Base-by-base conservation (phyloP, 2,888 invertebrate genomes). In the Zygaena filipendulae region DNA sequence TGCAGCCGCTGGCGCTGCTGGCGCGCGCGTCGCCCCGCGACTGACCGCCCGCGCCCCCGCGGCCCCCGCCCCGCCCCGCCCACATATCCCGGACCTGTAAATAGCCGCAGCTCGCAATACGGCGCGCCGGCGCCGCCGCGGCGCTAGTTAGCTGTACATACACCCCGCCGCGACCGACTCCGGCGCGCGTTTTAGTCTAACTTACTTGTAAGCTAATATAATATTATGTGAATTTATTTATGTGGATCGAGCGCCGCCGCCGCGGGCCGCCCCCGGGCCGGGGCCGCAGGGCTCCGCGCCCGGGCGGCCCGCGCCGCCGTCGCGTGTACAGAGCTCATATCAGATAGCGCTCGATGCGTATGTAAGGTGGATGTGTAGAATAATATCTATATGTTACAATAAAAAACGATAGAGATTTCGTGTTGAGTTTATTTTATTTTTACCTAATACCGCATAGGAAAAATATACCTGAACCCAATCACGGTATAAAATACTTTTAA, bases 361-460 rank as follows among this genome's bases (percentile, higher is more conserved):
- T 56, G 69, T 70, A 60, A 66, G 70, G 68, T 69, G 68, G 63
- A 68, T 68, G 70, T 69, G 68, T 74, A 74, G 72, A 62, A 56
- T 63, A 64, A 60, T 72, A 68, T 74, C 70, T 72, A 58, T 70
- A 63, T 74, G 74, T 74, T 74, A 71, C 60, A 69, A 70, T 72
- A 70, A 74, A 74, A 72, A 61, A 63, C 63, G 47, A 74, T 72
- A 75, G 70, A 71, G 43, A 47, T 60, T 47, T n/a, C n/a, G n/a
- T n/a, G 49, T 50, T 35, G 29, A 14, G 21, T 34, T 43, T 33
- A 47, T 64, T 68, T 72, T 36, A 66, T 66, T 71, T 51, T 11
- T 24, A 14, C 23, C 13, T n/a, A n/a, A n/a, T n/a, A n/a, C n/a
- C n/a, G n/a, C n/a, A n/a, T n/a, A n/a, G n/a, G n/a, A n/a, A n/a